Conservation (phyloP, 2,797 vertebrate genomes). For the Echeneis naucrates region DNA sequence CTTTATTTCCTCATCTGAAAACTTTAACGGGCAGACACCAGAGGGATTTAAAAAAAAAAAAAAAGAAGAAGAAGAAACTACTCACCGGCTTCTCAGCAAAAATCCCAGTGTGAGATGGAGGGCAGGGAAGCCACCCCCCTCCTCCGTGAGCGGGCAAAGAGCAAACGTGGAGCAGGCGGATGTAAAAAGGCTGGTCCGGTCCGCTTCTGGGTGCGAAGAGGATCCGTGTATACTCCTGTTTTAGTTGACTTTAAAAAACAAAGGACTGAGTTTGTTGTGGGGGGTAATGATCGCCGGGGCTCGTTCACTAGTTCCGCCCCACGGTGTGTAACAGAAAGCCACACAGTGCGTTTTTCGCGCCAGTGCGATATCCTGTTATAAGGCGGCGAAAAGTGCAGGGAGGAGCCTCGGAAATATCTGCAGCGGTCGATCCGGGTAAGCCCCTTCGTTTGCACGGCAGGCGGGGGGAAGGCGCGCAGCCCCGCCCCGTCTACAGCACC, state of each 20-base stretch:
- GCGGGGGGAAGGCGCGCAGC: constrained; percentile 26
- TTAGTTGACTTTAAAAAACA: constrained; percentile 4
- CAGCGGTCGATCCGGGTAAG: constrained; percentile 81
- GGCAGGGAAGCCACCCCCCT: constrained; percentile 44
- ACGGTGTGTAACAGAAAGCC: constrained; percentile 54
- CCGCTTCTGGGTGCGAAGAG: neutral
- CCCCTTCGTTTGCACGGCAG: constrained; percentile 61
- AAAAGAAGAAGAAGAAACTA: too few relatives aligned
- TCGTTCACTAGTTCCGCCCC: constrained; percentile 46
- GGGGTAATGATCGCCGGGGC: constrained; percentile 6
- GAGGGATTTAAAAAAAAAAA: too few relatives aligned
- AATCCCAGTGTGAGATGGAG: constrained; percentile 37
- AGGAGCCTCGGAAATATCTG: constrained; percentile 76
- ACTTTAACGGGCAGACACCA: constrained; percentile 27
- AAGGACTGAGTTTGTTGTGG: constrained; percentile 2
- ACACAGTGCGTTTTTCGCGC: constrained; percentile 83
- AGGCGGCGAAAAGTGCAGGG: constrained; percentile 66
- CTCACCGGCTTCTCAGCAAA: constrained; percentile 69
- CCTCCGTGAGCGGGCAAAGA: constrained; percentile 17
- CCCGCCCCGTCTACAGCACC: constrained; percentile 62
- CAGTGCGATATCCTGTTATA: constrained; percentile 81
- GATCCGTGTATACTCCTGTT: constrained; percentile 15
- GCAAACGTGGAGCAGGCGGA: constrained; percentile 18
- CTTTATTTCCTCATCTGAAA: constrained; percentile 2
- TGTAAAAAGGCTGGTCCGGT: constrained; percentile 16